Conservation (phyloP, 2,888 invertebrate species). For the Petrophora chlorosata region DNA sequence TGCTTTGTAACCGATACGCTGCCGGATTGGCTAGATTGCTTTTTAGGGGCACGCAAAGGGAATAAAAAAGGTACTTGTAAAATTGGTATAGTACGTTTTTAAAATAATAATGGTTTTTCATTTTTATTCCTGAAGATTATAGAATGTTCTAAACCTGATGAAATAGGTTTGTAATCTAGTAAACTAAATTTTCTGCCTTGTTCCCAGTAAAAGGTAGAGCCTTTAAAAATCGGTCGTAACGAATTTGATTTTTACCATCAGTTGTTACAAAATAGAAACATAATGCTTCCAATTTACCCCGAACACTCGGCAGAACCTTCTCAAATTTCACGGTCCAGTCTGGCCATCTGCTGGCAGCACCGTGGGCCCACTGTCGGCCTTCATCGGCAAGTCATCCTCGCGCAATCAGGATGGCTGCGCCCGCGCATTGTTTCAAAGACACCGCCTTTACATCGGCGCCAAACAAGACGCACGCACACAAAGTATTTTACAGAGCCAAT, state of each 20-base stretch:
- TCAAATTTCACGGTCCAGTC: conserved; percentile 54
- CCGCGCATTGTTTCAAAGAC: conserved; percentile 64
- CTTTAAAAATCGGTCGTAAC: too few relatives aligned
- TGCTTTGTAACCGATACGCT: conserved; percentile 75
- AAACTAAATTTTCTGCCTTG: too few relatives aligned
- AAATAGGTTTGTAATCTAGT: too few relatives aligned
- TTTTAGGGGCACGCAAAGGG: conserved; percentile 7
- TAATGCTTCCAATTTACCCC: conserved; percentile 1
- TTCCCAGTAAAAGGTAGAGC: too few relatives aligned
- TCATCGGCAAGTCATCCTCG: conserved; percentile 66
- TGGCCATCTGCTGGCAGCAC: conserved; percentile 13
- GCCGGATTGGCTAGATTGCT: conserved; percentile 38
- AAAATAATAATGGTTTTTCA: too few relatives aligned
- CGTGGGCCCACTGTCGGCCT: conserved; percentile 8
- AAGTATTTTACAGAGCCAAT: not conserved
- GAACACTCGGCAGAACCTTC: conserved; percentile 18
- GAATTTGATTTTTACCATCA: not conserved
- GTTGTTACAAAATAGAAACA: not conserved
- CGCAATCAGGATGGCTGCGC: conserved; percentile 61
- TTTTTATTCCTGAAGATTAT: too few relatives aligned
- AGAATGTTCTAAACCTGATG: too few relatives aligned
- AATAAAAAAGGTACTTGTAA: not conserved
- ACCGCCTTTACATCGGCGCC: conserved; percentile 51
- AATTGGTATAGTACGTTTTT: not conserved
- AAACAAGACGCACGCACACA: conserved; percentile 28